These are phyloP conservation scores for Anas georgica DNA, from an alignment of 2,797 vertebrate species.

Conservation along the genomic window DNA sequence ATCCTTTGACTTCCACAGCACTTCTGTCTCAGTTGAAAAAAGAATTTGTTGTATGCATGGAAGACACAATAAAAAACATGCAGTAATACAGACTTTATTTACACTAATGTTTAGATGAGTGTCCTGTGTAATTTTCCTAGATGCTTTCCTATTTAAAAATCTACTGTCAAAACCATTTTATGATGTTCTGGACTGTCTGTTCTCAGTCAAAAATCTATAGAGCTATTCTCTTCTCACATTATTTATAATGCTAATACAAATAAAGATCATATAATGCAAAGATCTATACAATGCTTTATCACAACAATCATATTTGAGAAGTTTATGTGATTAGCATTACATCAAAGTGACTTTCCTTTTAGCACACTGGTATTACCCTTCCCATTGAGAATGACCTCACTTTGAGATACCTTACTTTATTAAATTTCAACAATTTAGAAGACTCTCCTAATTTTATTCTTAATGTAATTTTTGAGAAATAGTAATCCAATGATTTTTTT, in stretches of 20 bases:
- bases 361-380: constrained; percentile 18
- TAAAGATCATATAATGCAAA: background rate
- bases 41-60: background rate
- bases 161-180: constrained; percentile 34
- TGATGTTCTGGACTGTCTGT: background rate
- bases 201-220: constrained; percentile 15
- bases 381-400: constrained; percentile 20
- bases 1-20: background rate
- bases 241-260: constrained; percentile 15
- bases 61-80: background rate
- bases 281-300: background rate
- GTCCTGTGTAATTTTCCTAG: constrained; percentile 8
- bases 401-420: constrained; percentile 12
- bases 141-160: background rate
- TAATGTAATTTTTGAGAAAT: constrained; percentile 35
- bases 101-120: background rate
- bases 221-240: background rate
- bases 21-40: background rate
- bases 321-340: constrained; percentile 27
- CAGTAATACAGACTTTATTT: background rate
- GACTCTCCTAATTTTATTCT: constrained; percentile 24
- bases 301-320: constrained; percentile 21
- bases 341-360: constrained; percentile 37
- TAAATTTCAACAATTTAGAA: constrained; percentile 14
- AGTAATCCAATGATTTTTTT: background rate